These are phyloP conservation scores for Pteronotus mesoamericanus DNA, from an alignment of 2,797 vertebrate genomes.

Conservation along the genomic window DNA sequence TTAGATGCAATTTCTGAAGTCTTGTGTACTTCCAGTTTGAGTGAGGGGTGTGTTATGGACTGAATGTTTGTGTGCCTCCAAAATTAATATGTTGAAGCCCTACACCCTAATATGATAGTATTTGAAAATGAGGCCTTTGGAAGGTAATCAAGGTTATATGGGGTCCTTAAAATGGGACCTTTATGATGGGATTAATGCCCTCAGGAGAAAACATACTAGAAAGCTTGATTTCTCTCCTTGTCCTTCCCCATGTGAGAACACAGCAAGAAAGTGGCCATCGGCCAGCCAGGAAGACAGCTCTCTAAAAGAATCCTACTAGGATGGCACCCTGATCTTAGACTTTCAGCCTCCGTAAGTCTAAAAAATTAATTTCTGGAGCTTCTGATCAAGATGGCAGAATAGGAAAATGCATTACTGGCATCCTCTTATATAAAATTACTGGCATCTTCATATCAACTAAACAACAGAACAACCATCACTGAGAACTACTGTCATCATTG, in stretches of 20 bases:
- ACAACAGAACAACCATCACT: not conserved
- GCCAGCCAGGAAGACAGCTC: not conserved
- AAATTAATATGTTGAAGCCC: not conserved
- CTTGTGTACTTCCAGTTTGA: not conserved
- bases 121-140: not conserved
- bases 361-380: not conserved
- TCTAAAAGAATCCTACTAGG: not conserved
- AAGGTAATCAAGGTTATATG: not conserved
- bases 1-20: constrained; percentile 2
- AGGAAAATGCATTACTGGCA: not conserved
- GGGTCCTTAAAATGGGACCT: not conserved
- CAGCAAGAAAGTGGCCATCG: not conserved
- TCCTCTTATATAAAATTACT: not conserved
- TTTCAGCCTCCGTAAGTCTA: not conserved
- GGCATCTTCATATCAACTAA: not conserved
- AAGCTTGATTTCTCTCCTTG: not conserved
- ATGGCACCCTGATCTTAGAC: not conserved
- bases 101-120: not conserved
- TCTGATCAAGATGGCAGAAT: not conserved
- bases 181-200: not conserved
- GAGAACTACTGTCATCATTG: not conserved
- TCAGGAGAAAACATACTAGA: not conserved
- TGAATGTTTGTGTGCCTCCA: not conserved
- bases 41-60: not conserved
- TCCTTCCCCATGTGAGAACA: not conserved